Percentiles rank a stretch among this genome's conserved stretches.
Conservation (phyloP, 2,888 invertebrate genomes). For the Parthenolecanium corni region DNA sequence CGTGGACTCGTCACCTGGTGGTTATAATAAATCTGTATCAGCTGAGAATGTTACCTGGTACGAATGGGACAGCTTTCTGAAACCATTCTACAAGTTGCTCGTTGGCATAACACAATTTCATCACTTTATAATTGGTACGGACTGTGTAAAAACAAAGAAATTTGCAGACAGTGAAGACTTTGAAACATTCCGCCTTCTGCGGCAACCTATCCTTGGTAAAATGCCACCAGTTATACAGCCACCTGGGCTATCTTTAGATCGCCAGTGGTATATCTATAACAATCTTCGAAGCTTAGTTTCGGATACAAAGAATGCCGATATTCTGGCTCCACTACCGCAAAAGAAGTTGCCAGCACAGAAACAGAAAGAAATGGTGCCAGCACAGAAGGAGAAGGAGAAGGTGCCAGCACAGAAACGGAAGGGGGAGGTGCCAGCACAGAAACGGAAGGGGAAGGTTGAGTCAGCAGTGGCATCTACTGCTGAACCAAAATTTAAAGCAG, state of each 20-base stretch:
- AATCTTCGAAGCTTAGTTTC: constrained; percentile 1
- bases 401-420: too few species aligned
- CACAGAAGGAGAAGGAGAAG: too few species aligned
- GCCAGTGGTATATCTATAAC: constrained; percentile 1
- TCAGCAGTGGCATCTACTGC: too few species aligned
- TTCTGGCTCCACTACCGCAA: background rate
- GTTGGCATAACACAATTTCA: background rate
- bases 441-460: too few species aligned
- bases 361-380: too few species aligned
- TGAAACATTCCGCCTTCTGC: background rate
- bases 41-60: background rate
- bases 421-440: too few species aligned
- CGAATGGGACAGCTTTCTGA: background rate
- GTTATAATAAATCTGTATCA: background rate
- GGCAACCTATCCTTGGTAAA: background rate
- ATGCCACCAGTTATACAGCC: background rate
- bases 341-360: too few species aligned
- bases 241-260: background rate
- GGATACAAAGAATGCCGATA: background rate
- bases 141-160: background rate
- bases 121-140: background rate
- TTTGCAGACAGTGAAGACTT: background rate
- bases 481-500: too few species aligned
- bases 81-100: background rate
- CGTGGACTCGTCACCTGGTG: background rate